Evolutionary conservation across 2,888 invertebrate species (phyloP), one percentile per base, ranked within the genome.

Genomic region (Chrysolina haemoptera): DNA sequence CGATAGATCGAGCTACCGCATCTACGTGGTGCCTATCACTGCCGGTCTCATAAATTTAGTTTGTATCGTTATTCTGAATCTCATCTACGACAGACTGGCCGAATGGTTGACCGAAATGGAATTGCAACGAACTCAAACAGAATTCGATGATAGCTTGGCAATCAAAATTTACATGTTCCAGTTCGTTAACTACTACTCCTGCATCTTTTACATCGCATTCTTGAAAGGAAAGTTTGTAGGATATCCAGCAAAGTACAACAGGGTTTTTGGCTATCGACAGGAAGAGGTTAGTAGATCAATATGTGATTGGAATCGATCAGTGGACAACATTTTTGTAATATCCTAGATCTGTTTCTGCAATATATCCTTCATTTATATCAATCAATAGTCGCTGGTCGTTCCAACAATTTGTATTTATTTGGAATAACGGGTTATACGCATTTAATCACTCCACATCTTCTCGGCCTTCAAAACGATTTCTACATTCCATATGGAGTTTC

Each of bases 161-260:
- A 88, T 96, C 79, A 97, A 97, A 88, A 94, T 96, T 84, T 96
- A 96, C 87, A 88, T 95, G 79, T 93, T 96, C 79, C 95, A 96
- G 88, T 96, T 96, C 87, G 93, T 96, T 81, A 97, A 97, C 88
- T 96, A 94, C 87, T 97, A 96, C 87, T 93, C 95, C 1, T 95
- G 95, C 22, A 93, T 96, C 76, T 95, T 96, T 89, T 97, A 96
- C 86, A 95, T 96, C 76, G 94, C 93, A 14, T 94, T 94, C 84
- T 87, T 94, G 71, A 94, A 94, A 84, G 94, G 93, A 43, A 94
- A 95, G 85, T 94, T 95, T 84, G 91, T 94, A 40, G 95, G 95
- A 1, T 92, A 94, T 87, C 95, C 95, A 0, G 91, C 92, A 11
- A 92, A 94, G 79, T 95, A 95, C 84, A 94, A 93, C 83, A 91